Evolutionary conservation across 2,888 invertebrate species (phyloP).

Genomic region (Adelognathus sp.): DNA sequence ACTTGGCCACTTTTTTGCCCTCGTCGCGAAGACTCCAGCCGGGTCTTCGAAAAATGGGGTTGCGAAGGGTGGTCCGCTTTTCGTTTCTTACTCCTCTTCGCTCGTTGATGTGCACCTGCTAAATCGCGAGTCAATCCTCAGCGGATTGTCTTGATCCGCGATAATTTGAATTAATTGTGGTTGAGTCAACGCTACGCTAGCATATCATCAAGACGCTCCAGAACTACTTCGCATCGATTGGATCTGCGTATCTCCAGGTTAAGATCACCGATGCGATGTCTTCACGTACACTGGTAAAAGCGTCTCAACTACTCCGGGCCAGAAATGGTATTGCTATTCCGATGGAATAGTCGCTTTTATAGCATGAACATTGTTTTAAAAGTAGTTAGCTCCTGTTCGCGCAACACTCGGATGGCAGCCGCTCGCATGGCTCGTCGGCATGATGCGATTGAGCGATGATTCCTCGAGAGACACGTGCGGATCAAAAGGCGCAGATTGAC

Average conservation of each 20-base stretch:
- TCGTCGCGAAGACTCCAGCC: slow-evolving; percentile 11
- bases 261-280: not conserved
- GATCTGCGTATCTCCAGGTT: not conserved
- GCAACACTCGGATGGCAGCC: slow-evolving; percentile 43
- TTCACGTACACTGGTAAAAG: not conserved
- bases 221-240: not conserved
- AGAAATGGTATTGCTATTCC: slow-evolving; percentile 47
- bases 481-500: slow-evolving; percentile 25
- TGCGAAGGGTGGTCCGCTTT: slow-evolving; percentile 41
- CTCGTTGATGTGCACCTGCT: slow-evolving; percentile 36
- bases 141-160: not conserved
- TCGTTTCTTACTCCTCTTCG: slow-evolving; percentile 7
- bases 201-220: not conserved
- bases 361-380: slow-evolving; percentile 28
- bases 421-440: slow-evolving; percentile 44
- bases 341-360: slow-evolving; percentile 35
- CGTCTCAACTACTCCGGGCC: slow-evolving; percentile 27
- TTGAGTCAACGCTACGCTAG: not conserved
- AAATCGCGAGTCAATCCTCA: not conserved
- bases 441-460: slow-evolving; percentile 64
- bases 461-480: slow-evolving; percentile 54
- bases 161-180: no score
- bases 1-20: slow-evolving; percentile 56
- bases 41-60: slow-evolving; percentile 32
- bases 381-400: slow-evolving; percentile 39